Base-by-base conservation (phyloP, 2,113 vertebrate species). In the Daphoenositta chrysoptera region DNA sequence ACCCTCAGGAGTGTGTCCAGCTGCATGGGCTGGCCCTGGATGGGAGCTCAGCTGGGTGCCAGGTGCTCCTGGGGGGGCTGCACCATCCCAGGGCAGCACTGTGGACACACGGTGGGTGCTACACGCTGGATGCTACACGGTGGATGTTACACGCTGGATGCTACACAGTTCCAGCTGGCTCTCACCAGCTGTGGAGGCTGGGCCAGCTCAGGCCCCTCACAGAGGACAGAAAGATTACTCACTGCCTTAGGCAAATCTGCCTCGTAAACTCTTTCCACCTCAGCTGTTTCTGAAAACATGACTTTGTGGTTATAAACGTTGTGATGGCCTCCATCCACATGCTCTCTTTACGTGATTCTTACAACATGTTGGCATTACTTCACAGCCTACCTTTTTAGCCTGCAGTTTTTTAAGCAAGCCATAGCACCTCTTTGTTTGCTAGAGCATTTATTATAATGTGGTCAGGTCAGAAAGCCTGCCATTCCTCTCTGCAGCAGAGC, bases 141-240 rank as follows among this genome's bases (percentile, higher is more conserved):
- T n/a, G n/a, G n/a, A n/a, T n/a, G n/a, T n/a, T n/a, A 14, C 13
- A 1, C 0, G 0, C 13, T 0, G 7, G 42, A 44, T 44, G 42
- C 42, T 44, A 44, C 15, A 17, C 42, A 0, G 11, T 51, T 39
- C 65, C 65, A 71, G 15, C 42, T 66, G 65, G 60, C 20, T 94
- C 21, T 33, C 51, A 7, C 42, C 45, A 6, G 2, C 33, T 53
- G 57, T 61, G 5, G 6, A 44, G 48, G 27, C 48, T 7, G 2
- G 56, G 28, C 9, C 44, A 26, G 39, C 16, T 30, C 33, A 23
- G 21, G 24, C 11, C 8, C 13, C 31, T 60, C 44, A 44, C 33
- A 22, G 13, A 70, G n/a, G 20, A 54, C 1, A 15, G 16, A 69
- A 90, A n/a, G 27, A 51, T 83, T 77, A 27, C 19, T 90, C 68